Percentiles rank a stretch among this genome's conserved stretches.
These are phyloP conservation scores for Neosilurus mollespiculum DNA, from an alignment of 2,797 vertebrate genomes.

Conservation along the genomic window DNA sequence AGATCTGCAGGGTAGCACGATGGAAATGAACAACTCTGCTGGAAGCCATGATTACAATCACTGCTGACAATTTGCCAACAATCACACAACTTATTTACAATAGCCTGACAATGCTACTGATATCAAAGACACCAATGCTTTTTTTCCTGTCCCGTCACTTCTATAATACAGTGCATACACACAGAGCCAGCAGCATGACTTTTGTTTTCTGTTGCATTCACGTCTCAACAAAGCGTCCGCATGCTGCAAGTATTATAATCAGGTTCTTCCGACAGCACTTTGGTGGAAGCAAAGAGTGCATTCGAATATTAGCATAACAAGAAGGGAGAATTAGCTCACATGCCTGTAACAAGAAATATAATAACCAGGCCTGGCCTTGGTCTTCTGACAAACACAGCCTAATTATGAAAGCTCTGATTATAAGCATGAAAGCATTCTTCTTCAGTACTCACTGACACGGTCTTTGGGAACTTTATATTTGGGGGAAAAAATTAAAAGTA, in stretches of 20 bases:
- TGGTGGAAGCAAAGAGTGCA: neutral
- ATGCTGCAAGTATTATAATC: neutral
- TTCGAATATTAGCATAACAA: slow-evolving; percentile 35
- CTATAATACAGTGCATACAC: neutral
- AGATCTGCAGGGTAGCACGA: slow-evolving; percentile 72
- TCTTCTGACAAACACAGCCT: slow-evolving; percentile 8
- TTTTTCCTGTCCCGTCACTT: neutral
- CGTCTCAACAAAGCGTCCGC: neutral
- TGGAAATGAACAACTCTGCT: neutral
- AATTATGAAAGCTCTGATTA: slow-evolving; percentile 47
- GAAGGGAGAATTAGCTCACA: slow-evolving; percentile 37
- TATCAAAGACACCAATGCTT: neutral
- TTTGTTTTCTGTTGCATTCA: neutral
- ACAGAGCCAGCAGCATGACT: too few relatives aligned
- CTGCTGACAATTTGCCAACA: neutral
- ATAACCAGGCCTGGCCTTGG: neutral
- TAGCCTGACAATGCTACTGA: neutral
- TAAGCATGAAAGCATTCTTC: slow-evolving; percentile 42
- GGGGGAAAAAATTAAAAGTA: neutral
- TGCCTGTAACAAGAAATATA: slow-evolving; percentile 29
- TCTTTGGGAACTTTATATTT: slow-evolving; percentile 44
- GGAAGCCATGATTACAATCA: neutral
- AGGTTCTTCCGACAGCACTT: neutral
- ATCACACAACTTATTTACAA: neutral
- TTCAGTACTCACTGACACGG: slow-evolving; percentile 28